Evolutionary conservation across 2,888 invertebrate species (phyloP).

Genomic region (Rotaria macrura): DNA sequence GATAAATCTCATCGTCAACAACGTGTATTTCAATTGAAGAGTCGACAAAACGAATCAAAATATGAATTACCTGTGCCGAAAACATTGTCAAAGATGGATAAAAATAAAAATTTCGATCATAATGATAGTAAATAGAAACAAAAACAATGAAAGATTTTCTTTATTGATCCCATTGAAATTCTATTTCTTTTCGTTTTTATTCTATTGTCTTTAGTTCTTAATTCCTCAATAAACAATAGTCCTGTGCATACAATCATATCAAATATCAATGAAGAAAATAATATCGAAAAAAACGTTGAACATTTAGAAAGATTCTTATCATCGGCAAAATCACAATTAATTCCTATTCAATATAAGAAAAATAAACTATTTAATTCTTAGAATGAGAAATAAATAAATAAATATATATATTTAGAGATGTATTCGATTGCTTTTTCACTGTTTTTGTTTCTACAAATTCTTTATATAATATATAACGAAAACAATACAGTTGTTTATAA

Average conservation of each 20-base stretch:
- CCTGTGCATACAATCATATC: background rate
- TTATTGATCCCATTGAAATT: background rate
- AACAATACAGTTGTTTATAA: background rate
- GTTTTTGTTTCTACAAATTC: background rate
- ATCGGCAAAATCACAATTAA: background rate
- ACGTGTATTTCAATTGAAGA: background rate
- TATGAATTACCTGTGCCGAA: background rate
- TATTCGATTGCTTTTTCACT: background rate
- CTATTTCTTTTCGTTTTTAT: background rate
- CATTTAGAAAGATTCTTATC: background rate
- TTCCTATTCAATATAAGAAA: background rate
- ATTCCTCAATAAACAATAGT: background rate
- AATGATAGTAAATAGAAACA: background rate
- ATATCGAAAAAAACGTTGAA: background rate
- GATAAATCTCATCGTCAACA: conserved; percentile 10
- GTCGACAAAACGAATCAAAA: conserved; percentile 1
- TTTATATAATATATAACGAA: background rate
- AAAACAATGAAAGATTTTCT: too few relatives aligned
- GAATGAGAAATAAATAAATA: background rate
- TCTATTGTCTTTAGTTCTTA: background rate
- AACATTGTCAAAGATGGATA: background rate
- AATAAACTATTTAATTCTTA: background rate
- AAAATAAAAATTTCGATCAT: background rate
- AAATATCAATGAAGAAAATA: background rate
- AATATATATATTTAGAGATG: background rate